Conservation (phyloP, 2,797 vertebrate genomes). For the Lemur catta region DNA sequence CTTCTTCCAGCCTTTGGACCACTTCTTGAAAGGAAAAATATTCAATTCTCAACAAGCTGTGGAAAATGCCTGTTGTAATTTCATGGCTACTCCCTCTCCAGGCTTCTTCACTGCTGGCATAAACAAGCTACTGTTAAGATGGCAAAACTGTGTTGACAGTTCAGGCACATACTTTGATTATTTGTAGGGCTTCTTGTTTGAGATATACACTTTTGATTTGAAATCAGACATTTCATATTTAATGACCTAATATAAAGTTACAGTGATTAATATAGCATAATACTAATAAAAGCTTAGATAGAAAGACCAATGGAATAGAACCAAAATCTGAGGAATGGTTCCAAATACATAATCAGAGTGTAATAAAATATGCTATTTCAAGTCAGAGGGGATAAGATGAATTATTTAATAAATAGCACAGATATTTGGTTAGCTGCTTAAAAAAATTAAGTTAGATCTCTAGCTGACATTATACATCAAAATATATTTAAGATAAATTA, state of each 20-base stretch:
- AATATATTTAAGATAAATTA: slow-evolving; percentile 30
- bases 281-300: slow-evolving; percentile 15
- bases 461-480: slow-evolving; percentile 34
- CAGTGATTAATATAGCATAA: background rate
- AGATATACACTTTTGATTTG: too few relatives aligned
- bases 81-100: too few relatives aligned
- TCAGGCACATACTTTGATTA: too few relatives aligned
- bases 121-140: too few relatives aligned
- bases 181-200: too few relatives aligned
- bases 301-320: background rate
- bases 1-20: too few relatives aligned
- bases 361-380: slow-evolving; percentile 4
- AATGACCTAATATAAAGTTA: background rate
- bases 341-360: background rate
- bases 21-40: too few relatives aligned
- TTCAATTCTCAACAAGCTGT: too few relatives aligned
- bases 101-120: too few relatives aligned
- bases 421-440: background rate
- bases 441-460: slow-evolving; percentile 7
- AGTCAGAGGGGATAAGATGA: background rate
- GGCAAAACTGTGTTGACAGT: too few relatives aligned
- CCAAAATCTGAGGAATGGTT: background rate
- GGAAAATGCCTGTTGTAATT: too few relatives aligned
- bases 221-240: too few relatives aligned
- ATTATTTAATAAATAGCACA: background rate